A percentile compares a stretch with the other conserved stretches of the same genome.
Conservation (phyloP, 1,140 invertebrate genomes). For the Drosophila truncata region DNA sequence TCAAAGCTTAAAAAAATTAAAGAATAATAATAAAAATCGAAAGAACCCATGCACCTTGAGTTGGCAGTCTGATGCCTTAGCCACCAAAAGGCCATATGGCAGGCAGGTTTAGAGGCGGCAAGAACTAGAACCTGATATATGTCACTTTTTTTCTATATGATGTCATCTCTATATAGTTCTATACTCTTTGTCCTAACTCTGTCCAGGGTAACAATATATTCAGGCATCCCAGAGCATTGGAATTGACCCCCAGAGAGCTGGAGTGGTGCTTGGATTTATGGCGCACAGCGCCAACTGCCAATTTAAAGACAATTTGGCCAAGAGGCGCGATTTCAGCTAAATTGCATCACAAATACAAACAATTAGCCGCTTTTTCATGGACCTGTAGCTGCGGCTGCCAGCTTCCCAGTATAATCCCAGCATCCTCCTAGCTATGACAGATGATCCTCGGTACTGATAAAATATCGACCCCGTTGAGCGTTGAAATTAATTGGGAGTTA, state of each 20-base stretch:
- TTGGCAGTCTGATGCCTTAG: too few relatives aligned
- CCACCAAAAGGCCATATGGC: too few relatives aligned
- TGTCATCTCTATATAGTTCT: too few relatives aligned
- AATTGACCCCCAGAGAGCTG: slow-evolving; percentile 17
- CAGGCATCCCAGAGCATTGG: background rate
- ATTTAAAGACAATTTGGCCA: slow-evolving; percentile 84
- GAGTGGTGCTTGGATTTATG: slow-evolving; percentile 78
- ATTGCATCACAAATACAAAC: slow-evolving; percentile 79
- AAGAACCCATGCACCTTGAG: too few relatives aligned
- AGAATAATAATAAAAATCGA: too few relatives aligned
- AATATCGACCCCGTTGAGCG: slow-evolving; percentile 47
- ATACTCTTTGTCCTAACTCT: too few relatives aligned
- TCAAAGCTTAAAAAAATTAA: too few relatives aligned
- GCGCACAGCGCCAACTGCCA: slow-evolving; percentile 76
- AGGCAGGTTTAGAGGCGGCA: too few relatives aligned
- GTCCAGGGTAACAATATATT: slow-evolving; percentile 10
- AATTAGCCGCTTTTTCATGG: slow-evolving; percentile 46
- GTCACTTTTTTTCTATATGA: too few relatives aligned
- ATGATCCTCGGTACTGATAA: slow-evolving; percentile 30
- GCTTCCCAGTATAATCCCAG: background rate
- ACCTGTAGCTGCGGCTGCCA: background rate
- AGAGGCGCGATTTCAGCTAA: slow-evolving; percentile 74
- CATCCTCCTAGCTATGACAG: slow-evolving; percentile 23
- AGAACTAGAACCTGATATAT: too few relatives aligned
- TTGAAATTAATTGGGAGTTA: slow-evolving; percentile 57